Evolutionary conservation across 2,888 invertebrate species (phyloP).

Genomic region (Drosophila setosimentum): DNA sequence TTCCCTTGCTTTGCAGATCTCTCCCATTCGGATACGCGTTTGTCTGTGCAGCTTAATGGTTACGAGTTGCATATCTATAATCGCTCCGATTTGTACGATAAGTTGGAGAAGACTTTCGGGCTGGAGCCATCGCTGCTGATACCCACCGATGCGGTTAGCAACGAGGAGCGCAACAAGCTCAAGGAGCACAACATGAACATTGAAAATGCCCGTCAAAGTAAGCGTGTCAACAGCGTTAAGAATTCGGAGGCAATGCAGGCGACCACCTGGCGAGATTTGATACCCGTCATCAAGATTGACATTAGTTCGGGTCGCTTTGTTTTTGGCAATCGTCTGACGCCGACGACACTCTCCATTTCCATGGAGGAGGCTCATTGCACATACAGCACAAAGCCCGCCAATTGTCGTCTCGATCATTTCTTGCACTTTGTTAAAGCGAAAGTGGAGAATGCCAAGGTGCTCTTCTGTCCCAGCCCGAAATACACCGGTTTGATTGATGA

Average conservation of each 20-base stretch:
- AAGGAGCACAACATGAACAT: constrained; percentile 87
- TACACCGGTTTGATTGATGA: constrained; percentile 97
- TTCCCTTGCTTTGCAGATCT: constrained; percentile 89
- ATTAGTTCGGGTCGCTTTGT: constrained; percentile 96
- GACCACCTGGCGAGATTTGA: constrained; percentile 96
- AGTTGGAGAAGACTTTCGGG: constrained; percentile 95
- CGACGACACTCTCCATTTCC: constrained; percentile 95
- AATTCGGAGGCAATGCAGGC: constrained; percentile 94
- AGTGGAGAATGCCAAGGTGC: constrained; percentile 97
- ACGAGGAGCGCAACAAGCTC: constrained; percentile 86
- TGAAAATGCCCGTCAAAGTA: constrained; percentile 87
- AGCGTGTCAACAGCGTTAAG: constrained; percentile 84
- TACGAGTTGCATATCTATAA: constrained; percentile 98
- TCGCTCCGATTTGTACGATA: constrained; percentile 93
- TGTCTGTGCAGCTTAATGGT: constrained; percentile 96
- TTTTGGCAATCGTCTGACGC: constrained; percentile 97
- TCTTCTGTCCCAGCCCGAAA: constrained; percentile 98
- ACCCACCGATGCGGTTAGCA: constrained; percentile 87
- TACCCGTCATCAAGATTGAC: constrained; percentile 98
- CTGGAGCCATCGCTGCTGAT: constrained; percentile 91
- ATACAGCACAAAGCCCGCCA: constrained; percentile 97
- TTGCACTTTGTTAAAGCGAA: constrained; percentile 98
- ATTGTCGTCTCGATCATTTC: constrained; percentile 95
- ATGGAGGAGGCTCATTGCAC: constrained; percentile 97
- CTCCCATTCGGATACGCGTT: constrained; percentile 96